Evolutionary conservation across 2,888 invertebrate species (phyloP), one percentile per base, ranked within the genome.

Genomic region (Halictus ligatus): DNA sequence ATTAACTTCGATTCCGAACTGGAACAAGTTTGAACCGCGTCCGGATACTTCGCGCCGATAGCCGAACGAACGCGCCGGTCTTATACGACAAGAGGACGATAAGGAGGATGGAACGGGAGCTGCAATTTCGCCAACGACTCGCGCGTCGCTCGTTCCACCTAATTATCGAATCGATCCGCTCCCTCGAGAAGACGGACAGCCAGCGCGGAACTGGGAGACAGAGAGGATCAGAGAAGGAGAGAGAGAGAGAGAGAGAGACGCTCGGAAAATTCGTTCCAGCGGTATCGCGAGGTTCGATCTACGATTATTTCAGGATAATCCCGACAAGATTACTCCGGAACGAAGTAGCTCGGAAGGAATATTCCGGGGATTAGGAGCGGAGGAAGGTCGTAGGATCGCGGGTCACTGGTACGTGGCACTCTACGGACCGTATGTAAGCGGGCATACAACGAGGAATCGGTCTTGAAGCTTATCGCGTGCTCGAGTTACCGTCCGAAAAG

Each of bases 251-350:
- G 35, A 18, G 40, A 40, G 40, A 35, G 69, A 40, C 46, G 40
- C 1, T 40, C 7, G 69, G 72, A 40, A 80, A 82, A 88, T 75
- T 89, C 85, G 75, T 73, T 77, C 58, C n/a, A 35, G 64, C 85
- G 72, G 83, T 85, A 80, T 78, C 88, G 82, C 29, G 25, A 75
- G 80, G 73, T 81, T 89, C 80, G 83, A 88, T 88, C 74, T 35
- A 50, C 84, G 88, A 89, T 89, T 86, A 88, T 89, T 86, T 88
- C 83, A 8, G 54, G 74, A 84, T 77, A 82, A 82, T 83, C 77
- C 83, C 5, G 35, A 25, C 69, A 48, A 72, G 75, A 82, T 85
- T 64, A 81, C 80, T 75, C 67, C 67, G 35, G 40, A 29, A 18
- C 73, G 64, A 81, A 83, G 84, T 75, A 84, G 60, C 80, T 79